These are phyloP conservation scores for Parascotia fuliginaria DNA, from an alignment of 2,888 invertebrate species.

Conservation along the genomic window DNA sequence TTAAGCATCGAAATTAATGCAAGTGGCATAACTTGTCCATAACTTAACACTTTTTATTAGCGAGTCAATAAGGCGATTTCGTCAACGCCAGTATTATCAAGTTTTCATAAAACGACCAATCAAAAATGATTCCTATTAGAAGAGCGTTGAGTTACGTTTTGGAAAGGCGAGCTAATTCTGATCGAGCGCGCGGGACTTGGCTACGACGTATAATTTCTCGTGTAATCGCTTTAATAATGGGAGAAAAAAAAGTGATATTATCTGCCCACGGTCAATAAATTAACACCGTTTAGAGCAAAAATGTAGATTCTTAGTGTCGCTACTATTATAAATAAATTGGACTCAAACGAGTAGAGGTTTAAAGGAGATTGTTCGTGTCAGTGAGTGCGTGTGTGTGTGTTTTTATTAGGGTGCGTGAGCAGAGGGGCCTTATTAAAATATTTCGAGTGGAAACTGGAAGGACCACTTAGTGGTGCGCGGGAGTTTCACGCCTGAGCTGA, in stretches of 20 bases:
- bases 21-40: constrained; percentile 84
- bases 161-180: constrained; percentile 33
- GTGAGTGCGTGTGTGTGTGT: constrained; percentile 74
- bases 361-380: constrained; percentile 67
- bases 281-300: constrained; percentile 86
- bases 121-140: constrained; percentile 50
- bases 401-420: constrained; percentile 85
- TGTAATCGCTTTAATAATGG: constrained; percentile 86
- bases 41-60: constrained; percentile 85
- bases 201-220: constrained; percentile 84
- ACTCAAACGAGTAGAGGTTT: constrained; percentile 64
- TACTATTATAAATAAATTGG: constrained; percentile 83
- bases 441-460: constrained; percentile 86
- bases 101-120: constrained; percentile 34
- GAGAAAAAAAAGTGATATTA: constrained; percentile 85
- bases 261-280: constrained; percentile 86
- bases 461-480: constrained; percentile 85
- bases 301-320: constrained; percentile 85
- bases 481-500: constrained; percentile 85
- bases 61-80: constrained; percentile 82
- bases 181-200: constrained; percentile 71
- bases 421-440: constrained; percentile 85
- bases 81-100: constrained; percentile 76
- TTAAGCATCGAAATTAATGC: constrained; percentile 86
- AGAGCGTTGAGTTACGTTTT: constrained; percentile 48